Evolutionary conservation across 2,888 invertebrate species (phyloP).

Genomic region (Machimus atricapillus): DNA sequence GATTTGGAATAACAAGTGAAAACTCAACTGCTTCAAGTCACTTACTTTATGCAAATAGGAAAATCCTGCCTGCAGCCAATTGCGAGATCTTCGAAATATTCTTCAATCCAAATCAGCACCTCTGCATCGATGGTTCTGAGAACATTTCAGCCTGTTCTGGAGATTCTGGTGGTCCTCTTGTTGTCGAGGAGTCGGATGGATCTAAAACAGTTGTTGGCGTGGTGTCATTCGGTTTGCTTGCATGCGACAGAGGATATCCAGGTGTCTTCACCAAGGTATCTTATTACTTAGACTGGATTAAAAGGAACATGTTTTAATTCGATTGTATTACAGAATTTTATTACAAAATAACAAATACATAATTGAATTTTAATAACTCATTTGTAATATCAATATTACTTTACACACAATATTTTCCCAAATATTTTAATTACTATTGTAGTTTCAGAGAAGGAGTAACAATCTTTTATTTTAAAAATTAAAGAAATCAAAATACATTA

Average conservation of each 20-base stretch:
- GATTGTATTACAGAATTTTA: background rate
- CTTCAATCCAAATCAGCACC: background rate
- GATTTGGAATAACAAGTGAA: background rate
- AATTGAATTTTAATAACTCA: too few relatives aligned
- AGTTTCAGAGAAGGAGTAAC: too few relatives aligned
- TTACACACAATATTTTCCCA: too few relatives aligned
- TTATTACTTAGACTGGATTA: background rate
- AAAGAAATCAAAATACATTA: too few relatives aligned
- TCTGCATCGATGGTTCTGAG: background rate
- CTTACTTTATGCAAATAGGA: background rate
- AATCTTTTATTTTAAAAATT: too few relatives aligned
- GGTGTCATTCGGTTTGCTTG: constrained; percentile 20
- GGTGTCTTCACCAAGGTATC: background rate
- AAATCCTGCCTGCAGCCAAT: background rate
- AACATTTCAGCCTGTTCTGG: constrained; percentile 54
- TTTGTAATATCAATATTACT: too few relatives aligned
- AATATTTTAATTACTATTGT: too few relatives aligned
- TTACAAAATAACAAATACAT: too few relatives aligned
- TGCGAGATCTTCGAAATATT: background rate
- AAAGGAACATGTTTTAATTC: background rate
- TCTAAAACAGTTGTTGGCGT: constrained; percentile 9
- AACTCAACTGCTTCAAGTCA: background rate
- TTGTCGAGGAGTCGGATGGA: constrained; percentile 17
- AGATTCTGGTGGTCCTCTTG: constrained; percentile 56
- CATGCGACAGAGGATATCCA: constrained; percentile 37